A percentile compares a stretch with the other conserved stretches of the same genome.
phyloP scores from a whole-genome alignment of 2,797 vertebrate genomes.

The Vipera ursinii region DNA sequence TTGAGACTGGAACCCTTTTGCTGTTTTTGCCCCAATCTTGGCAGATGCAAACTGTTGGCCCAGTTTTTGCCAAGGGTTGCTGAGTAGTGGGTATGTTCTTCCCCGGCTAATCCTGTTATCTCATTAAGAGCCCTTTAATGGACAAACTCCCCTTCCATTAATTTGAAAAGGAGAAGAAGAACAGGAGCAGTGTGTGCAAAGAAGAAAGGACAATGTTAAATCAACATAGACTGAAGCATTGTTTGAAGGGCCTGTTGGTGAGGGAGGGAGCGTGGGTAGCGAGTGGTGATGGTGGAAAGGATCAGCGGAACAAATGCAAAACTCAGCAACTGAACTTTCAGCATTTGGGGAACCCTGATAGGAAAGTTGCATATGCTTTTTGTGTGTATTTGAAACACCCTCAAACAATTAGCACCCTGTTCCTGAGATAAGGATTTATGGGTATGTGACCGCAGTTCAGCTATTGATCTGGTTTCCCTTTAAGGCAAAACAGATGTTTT shows the following conservation, averaged over 20 bases:
- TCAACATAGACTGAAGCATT: not conserved
- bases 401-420: not conserved
- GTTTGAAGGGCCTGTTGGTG: not conserved
- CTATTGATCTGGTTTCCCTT: not conserved
- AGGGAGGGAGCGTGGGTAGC: too few species aligned
- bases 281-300: not conserved
- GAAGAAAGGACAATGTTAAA: not conserved
- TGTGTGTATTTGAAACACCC: not conserved
- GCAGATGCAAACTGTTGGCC: not conserved
- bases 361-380: not conserved
- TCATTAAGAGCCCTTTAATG: conserved; percentile 37
- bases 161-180: conserved; percentile 9
- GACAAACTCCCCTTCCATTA: conserved; percentile 23
- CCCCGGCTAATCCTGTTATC: conserved; percentile 31
- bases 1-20: not conserved
- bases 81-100: not conserved
- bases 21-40: not conserved
- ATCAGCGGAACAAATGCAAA: not conserved
- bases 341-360: not conserved
- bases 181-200: not conserved
- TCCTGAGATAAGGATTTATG: not conserved
- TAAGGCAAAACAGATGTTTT: not conserved
- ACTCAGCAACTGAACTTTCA: not conserved
- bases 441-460: not conserved
- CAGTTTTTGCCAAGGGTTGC: not conserved